phyloP scores from a whole-genome alignment of 2,888 invertebrate genomes.

The Acrobasis suavella region DNA sequence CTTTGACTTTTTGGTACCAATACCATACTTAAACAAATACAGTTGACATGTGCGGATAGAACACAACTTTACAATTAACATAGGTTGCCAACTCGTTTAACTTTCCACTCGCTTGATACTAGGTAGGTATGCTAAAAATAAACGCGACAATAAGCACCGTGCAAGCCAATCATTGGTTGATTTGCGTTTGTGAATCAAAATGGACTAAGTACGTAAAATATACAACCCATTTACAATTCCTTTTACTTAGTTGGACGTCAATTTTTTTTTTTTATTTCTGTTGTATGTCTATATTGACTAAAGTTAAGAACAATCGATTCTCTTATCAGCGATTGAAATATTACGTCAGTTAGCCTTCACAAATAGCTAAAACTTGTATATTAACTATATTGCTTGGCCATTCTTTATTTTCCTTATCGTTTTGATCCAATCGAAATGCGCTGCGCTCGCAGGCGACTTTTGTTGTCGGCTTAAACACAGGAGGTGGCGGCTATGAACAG shows the following conservation, averaged over 20 bases:
- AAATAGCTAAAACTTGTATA: slow-evolving; percentile 47
- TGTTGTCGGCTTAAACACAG: slow-evolving; percentile 53
- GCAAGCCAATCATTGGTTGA: slow-evolving; percentile 59
- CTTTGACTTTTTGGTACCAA: background rate
- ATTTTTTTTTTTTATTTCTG: background rate
- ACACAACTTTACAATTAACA: slow-evolving; percentile 5
- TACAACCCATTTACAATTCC: background rate
- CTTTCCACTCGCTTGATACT: slow-evolving; percentile 72
- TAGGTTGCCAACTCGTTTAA: slow-evolving; percentile 70
- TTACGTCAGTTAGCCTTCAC: slow-evolving; percentile 52
- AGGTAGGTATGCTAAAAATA: slow-evolving; percentile 68
- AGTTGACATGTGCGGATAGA: background rate
- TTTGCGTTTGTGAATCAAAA: slow-evolving; percentile 38
- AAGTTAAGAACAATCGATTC: slow-evolving; percentile 34
- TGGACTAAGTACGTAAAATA: slow-evolving; percentile 26
- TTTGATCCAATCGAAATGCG: slow-evolving; percentile 59
- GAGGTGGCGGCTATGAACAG: slow-evolving; percentile 57
- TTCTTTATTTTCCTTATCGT: slow-evolving; percentile 59
- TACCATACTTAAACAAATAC: background rate
- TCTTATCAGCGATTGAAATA: slow-evolving; percentile 43
- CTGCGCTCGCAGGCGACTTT: slow-evolving; percentile 51
- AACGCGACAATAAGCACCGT: slow-evolving; percentile 61
- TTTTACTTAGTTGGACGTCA: slow-evolving; percentile 9
- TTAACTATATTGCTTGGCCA: slow-evolving; percentile 54
- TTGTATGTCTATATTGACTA: background rate